Evolutionary conservation across 2,113 vertebrate genomes (phyloP).

Genomic region (Glaucidium brasilianum): DNA sequence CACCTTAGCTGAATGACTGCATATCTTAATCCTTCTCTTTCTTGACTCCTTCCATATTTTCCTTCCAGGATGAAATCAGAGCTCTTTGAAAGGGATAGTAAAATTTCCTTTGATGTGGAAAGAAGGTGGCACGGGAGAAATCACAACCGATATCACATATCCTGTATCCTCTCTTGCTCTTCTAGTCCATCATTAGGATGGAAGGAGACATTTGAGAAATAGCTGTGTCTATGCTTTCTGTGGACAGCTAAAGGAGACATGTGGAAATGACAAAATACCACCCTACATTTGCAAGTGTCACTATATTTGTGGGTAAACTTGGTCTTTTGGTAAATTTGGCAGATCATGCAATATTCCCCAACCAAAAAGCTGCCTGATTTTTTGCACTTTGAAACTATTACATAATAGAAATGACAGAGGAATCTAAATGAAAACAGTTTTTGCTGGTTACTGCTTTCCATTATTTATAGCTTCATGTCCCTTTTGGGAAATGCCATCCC

Average conservation of each 20-base stretch:
- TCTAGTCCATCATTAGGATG: not conserved
- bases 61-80: not conserved
- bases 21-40: not conserved
- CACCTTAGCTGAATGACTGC: not conserved
- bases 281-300: not conserved
- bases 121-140: not conserved
- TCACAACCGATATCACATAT: not conserved
- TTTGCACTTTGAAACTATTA: not conserved
- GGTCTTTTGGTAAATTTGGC: not conserved
- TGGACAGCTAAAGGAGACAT: not conserved
- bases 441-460: not conserved
- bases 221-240: not conserved
- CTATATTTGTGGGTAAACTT: not conserved
- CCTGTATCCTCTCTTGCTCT: not conserved
- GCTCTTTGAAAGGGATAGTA: not conserved
- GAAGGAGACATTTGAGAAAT: not conserved
- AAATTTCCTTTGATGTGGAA: not conserved
- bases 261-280: not conserved
- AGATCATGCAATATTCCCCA: not conserved
- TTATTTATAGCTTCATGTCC: constrained; percentile 53
- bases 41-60: not conserved
- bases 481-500: constrained; percentile 58
- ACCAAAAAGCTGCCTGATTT: not conserved
- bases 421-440: constrained; percentile 24
- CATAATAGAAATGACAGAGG: not conserved